These are phyloP conservation scores for Numenius phaeopus DNA, from an alignment of 2,797 vertebrate genomes.

Conservation along the genomic window DNA sequence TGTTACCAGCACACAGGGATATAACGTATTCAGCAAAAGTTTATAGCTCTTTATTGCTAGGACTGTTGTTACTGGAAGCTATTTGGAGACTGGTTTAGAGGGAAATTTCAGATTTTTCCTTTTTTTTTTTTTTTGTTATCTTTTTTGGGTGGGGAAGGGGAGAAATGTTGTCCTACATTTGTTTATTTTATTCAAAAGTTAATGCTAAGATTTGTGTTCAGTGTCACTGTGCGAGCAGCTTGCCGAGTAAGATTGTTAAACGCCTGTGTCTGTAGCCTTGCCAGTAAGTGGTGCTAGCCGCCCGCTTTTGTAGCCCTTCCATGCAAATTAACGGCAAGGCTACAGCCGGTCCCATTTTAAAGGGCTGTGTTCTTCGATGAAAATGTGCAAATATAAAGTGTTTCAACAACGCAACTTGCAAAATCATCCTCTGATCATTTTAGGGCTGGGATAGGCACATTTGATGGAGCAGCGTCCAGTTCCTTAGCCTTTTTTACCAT, in stretches of 20 bases:
- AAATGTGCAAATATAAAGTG: constrained; percentile 19
- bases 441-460: background rate
- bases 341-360: background rate
- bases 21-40: background rate
- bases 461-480: background rate
- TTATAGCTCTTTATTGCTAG: background rate
- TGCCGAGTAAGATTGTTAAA: background rate
- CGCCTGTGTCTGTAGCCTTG: background rate
- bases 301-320: constrained; percentile 17
- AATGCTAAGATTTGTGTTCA: background rate
- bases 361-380: background rate
- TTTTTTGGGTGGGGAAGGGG: background rate
- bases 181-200: background rate
- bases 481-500: background rate
- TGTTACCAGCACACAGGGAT: background rate
- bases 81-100: background rate
- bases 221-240: background rate
- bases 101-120: background rate
- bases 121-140: background rate
- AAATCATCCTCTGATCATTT: constrained; percentile 39
- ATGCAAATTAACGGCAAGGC: background rate
- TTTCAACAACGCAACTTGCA: constrained; percentile 1
- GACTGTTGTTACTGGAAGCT: background rate
- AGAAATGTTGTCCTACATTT: background rate
- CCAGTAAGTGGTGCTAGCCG: constrained; percentile 66